Evolutionary conservation across 2,113 vertebrate genomes (phyloP), one percentile per base, ranked within the genome.

Genomic region (Phylloscopus trochiloides): DNA sequence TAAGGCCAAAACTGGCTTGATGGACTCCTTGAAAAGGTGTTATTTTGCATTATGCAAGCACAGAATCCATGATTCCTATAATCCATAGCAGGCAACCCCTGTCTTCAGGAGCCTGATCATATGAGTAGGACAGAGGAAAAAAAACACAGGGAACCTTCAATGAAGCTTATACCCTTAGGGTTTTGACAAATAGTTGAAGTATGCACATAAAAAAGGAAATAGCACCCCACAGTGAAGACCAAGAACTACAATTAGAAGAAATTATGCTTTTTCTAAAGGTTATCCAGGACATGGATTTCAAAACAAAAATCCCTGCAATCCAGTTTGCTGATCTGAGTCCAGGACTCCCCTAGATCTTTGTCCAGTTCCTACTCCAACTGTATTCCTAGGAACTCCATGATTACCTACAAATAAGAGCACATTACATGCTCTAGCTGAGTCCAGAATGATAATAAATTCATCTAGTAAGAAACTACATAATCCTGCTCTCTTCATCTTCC

Each of bases 381-480:
- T 58, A 3, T 47, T 75, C 32, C 36, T n/a, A 17, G 50, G 11
- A 89, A 75, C 17, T 16, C 7, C 43, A 48, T 17, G 17, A 26
- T 81, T 29, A 9, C 32, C 28, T 57, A 50, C 42, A 82, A 67
- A 51, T 47, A 78, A 31, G 17, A 57, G 31, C 32, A 78, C 19
- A 14, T 8, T 62, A 1, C 19, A 7, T 58, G 9, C 7, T 90
- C 42, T 85, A 63, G 29, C 34, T 77, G 66, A 93, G 29, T 78
- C 73, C 42, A 78, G 71, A 91, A 42, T 43, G 67, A 63, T 40
- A 95, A 94, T 43, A 94, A 88, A 94, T 88, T 43, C 17, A 97
- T 6, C 43, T 55, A 63, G 28, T 20, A 75, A 94, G 71, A 85
- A 94, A 78, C 48, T 86, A 50, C 29, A 48, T 73, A 67, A 92